Conservation (phyloP, 2,888 invertebrate genomes). For the Chesias legatella region DNA sequence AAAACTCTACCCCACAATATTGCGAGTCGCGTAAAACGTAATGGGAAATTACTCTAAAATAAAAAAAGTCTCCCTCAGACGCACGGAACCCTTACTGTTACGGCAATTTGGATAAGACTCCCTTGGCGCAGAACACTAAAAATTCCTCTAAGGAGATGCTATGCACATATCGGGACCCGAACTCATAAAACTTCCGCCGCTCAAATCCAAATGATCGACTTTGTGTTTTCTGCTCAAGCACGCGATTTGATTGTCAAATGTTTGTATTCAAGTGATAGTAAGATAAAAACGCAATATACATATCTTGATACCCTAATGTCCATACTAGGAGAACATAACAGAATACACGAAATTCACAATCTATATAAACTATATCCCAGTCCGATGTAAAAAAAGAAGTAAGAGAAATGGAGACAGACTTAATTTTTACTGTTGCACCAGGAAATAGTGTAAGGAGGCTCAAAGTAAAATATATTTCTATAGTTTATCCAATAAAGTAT, state of each 20-base stretch:
- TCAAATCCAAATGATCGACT: slow-evolving; percentile 41
- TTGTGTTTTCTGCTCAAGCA: slow-evolving; percentile 24
- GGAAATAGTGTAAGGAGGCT: too few relatives aligned
- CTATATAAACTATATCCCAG: too few relatives aligned
- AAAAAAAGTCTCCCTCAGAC: slow-evolving; percentile 62
- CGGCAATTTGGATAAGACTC: slow-evolving; percentile 72
- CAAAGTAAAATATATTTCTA: slow-evolving; percentile 6
- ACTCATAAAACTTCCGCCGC: slow-evolving; percentile 32
- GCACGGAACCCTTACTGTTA: slow-evolving; percentile 59
- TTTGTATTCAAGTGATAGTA: background rate
- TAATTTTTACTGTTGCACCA: too few relatives aligned
- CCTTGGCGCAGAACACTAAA: slow-evolving; percentile 62
- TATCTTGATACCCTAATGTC: too few relatives aligned
- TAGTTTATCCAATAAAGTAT: slow-evolving; percentile 33
- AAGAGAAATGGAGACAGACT: too few relatives aligned
- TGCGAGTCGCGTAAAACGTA: slow-evolving; percentile 66
- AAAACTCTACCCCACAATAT: slow-evolving; percentile 63
- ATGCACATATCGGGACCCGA: slow-evolving; percentile 55
- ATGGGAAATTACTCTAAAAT: slow-evolving; percentile 76
- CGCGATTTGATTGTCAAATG: slow-evolving; percentile 27
- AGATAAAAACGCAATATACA: too few relatives aligned
- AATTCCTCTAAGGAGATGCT: slow-evolving; percentile 66
- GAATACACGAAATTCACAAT: too few relatives aligned
- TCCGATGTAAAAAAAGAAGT: too few relatives aligned
- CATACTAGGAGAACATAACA: too few relatives aligned